Evolutionary conservation across 1,140 invertebrate genomes (phyloP), one percentile per base, ranked within the genome.

Genomic region (Meloidogyne chitwoodi): DNA sequence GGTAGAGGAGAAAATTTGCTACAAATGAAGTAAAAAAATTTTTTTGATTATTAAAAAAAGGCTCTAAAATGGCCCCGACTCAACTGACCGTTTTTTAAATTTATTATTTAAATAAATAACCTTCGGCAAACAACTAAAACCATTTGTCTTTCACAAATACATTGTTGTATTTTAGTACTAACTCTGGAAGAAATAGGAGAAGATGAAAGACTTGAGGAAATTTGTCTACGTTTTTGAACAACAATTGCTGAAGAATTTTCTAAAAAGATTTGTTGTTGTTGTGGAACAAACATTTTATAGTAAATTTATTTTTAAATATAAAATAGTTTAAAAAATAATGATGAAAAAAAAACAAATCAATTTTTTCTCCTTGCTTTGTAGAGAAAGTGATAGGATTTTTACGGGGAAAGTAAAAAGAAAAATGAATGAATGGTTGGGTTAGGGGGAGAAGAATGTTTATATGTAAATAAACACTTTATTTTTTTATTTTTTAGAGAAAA

Each of bases 101-200:
- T n/a, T n/a, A n/a, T n/a, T n/a, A n/a, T n/a, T n/a, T n/a, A n/a
- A n/a, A n/a, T n/a, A 64, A 63, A 22, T 6, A 24, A 77, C 76
- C 66, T 77, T 31, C 67, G 72, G 75, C 76, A 77, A 48, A 77
- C 26, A 34, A 77, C 76, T 29, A 77, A 48, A 41, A 22, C 76
- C 62, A 22, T 29, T 14, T 22, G 44, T 29, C 76, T 26, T 29
- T 77, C 76, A 56, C 76, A 77, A 64, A 77, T 77, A 64, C 76
- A 77, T n/a, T 78, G 5, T 26, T 64, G 41, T 19, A 11, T 26
- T 31, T 26, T 69, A n/a, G 34, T 38, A 48, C 26, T 67, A 22
- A 19, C 48, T 6, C 12, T 19, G 5, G n/a, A 8, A n/a, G n/a
- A 19, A 6, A 56, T 56, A 56, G 48, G 48, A 8, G 48, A 56